Conservation (phyloP, 2,113 vertebrate species). For the Peromyscus californicus region DNA sequence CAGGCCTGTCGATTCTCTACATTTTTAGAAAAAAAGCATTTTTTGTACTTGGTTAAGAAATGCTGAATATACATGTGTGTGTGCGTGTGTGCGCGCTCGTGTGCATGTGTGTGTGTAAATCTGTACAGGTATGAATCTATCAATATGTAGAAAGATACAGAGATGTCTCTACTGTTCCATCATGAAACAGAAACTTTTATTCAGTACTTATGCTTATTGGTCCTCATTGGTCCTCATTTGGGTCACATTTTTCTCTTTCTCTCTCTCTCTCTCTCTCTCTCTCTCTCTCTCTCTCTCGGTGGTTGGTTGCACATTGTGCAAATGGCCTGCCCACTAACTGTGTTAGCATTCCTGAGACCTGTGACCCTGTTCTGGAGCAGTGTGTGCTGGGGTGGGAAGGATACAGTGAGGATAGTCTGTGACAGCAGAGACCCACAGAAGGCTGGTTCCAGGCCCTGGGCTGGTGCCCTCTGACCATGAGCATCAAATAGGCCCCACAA, state of each 20-base stretch:
- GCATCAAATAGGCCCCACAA: background rate
- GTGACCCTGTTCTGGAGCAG: background rate
- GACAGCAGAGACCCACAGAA: background rate
- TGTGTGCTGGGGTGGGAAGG: background rate
- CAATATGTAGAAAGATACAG: background rate
- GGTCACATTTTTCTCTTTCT: background rate
- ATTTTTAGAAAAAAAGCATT: background rate
- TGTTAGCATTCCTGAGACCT: background rate
- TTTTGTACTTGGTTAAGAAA: conserved; percentile 2
- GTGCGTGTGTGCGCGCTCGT: background rate
- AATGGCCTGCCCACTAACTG: no score
- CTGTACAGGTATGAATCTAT: background rate
- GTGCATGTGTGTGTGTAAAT: background rate
- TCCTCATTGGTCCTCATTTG: background rate
- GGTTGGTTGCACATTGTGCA: background rate
- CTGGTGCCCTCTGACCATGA: background rate
- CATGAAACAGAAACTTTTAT: conserved; percentile 1
- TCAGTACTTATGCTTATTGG: background rate
- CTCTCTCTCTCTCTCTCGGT: no score
- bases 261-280: background rate
- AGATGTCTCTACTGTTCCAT: background rate
- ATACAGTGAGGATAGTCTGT: background rate
- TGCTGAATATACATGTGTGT: no score
- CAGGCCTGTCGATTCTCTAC: background rate
- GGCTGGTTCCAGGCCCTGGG: background rate